Percentiles rank a stretch among this genome's conserved stretches.
Evolutionary conservation across 2,797 vertebrate species (phyloP).

Genomic region (Hybognathus amarus): DNA sequence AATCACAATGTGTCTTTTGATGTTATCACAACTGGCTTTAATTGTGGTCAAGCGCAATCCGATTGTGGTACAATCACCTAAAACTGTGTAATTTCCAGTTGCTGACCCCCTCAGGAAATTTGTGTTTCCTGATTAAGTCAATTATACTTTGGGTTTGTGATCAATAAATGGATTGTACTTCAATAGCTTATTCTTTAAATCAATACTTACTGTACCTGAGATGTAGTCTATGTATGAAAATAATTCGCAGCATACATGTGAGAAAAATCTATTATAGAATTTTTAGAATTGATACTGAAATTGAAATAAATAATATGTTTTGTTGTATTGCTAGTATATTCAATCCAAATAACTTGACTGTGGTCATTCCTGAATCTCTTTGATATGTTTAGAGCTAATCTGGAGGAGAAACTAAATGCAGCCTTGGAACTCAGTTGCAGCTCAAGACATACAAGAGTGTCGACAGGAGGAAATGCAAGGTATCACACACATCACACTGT

Average conservation of each 20-base stretch:
- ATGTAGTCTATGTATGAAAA: not conserved
- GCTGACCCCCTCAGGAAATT: too few relatives aligned
- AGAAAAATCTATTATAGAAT: not conserved
- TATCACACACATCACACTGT: constrained; percentile 54
- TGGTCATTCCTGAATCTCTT: constrained; percentile 6
- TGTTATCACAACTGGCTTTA: not conserved
- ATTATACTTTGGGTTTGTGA: not conserved
- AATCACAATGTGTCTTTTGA: not conserved
- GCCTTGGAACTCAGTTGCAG: constrained; percentile 79
- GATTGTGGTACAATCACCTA: not conserved
- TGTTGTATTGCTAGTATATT: not conserved
- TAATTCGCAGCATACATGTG: not conserved
- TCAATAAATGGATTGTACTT: not conserved
- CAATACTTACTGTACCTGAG: too few relatives aligned
- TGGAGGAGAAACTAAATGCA: constrained; percentile 85
- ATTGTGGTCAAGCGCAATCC: not conserved
- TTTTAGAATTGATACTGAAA: not conserved
- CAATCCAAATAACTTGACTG: not conserved
- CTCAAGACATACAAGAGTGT: constrained; percentile 78
- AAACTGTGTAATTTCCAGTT: not conserved
- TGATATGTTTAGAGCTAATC: constrained; percentile 74
- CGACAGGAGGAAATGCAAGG: constrained; percentile 78
- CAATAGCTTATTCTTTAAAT: not conserved
- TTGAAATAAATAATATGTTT: not conserved
- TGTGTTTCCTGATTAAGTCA: not conserved